Conservation (phyloP, 2,888 invertebrate species). For the Andrena marginata region DNA sequence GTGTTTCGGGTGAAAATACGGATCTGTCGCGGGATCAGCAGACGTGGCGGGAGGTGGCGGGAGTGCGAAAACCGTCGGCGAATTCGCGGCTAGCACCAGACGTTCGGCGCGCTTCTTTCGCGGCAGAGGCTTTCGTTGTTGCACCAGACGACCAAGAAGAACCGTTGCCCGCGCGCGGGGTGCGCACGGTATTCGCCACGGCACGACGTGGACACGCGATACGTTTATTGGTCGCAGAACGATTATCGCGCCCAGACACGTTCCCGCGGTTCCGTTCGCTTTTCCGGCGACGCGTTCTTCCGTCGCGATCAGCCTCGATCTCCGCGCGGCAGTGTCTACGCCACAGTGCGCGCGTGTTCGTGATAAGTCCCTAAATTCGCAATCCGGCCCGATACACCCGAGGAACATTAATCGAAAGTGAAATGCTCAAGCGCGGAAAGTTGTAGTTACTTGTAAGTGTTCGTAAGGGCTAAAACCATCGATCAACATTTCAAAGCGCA, state of each 20-base stretch:
- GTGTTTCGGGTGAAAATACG: slow-evolving; percentile 31
- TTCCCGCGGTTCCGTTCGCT: slow-evolving; percentile 6
- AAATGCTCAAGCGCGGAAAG: background rate
- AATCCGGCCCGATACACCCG: background rate
- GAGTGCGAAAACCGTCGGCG: slow-evolving; percentile 46
- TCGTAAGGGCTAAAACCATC: background rate
- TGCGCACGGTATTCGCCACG: background rate
- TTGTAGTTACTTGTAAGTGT: background rate
- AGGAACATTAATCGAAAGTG: background rate
- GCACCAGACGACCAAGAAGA: slow-evolving; percentile 18
- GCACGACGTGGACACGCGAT: slow-evolving; percentile 18
- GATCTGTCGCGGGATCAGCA: slow-evolving; percentile 13
- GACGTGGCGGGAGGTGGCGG: slow-evolving; percentile 34
- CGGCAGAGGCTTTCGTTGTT: slow-evolving; percentile 31
- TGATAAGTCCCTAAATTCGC: background rate
- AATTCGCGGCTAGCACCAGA: slow-evolving; percentile 51
- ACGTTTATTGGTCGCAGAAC: slow-evolving; percentile 31
- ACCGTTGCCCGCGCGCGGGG: slow-evolving; percentile 24
- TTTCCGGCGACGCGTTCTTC: background rate
- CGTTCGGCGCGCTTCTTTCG: slow-evolving; percentile 55
- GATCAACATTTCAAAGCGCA: background rate
- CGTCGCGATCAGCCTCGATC: background rate
- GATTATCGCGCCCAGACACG: slow-evolving; percentile 1
- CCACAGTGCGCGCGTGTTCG: too few species aligned
- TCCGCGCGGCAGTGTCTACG: background rate